These are phyloP conservation scores for Halcyon smyrnensis DNA, from an alignment of 2,797 vertebrate species.

Conservation along the genomic window DNA sequence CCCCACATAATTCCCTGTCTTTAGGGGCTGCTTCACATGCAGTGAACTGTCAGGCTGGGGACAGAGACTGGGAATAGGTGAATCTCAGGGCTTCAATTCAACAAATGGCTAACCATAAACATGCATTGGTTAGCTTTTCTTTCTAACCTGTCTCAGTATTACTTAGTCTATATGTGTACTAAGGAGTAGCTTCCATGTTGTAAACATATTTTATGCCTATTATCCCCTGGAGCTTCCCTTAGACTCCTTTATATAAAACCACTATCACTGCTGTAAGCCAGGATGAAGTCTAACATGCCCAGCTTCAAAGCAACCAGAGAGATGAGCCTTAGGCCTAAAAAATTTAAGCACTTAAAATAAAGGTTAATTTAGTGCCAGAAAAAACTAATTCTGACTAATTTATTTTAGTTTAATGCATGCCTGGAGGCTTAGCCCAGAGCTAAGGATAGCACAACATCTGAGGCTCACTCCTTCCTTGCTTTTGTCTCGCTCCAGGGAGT, in stretches of 20 bases:
- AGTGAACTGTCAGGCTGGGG: not conserved
- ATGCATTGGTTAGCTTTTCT: not conserved
- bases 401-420: not conserved
- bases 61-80: not conserved
- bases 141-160: not conserved
- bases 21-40: not conserved
- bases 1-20: not conserved
- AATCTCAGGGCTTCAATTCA: not conserved
- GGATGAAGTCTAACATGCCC: not conserved
- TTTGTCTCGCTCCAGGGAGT: not conserved
- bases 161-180: not conserved
- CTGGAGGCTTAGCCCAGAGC: not conserved
- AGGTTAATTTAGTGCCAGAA: slow-evolving; percentile 10
- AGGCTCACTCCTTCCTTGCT: not conserved
- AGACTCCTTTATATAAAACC: not conserved
- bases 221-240: not conserved
- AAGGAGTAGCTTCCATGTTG: not conserved
- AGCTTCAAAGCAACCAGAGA: not conserved
- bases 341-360: slow-evolving; percentile 1
- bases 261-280: not conserved
- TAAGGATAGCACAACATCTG: not conserved
- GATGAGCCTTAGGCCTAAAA: not conserved
- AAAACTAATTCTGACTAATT: slow-evolving; percentile 11
- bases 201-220: not conserved
- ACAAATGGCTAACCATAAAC: not conserved